Conservation (phyloP, 2,888 invertebrate genomes). For the Nomada fabriciana region DNA sequence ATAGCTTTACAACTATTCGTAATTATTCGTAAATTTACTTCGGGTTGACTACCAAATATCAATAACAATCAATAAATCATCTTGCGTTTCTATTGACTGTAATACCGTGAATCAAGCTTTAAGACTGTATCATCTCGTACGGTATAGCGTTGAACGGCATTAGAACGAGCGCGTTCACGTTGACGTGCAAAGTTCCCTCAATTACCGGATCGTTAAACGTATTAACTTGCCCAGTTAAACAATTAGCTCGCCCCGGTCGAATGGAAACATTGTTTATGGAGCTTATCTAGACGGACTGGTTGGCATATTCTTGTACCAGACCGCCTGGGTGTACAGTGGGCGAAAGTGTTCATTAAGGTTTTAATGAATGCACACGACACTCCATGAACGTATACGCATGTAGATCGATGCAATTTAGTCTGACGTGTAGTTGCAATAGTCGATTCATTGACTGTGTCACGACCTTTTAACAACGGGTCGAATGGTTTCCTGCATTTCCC, state of each 20-base stretch:
- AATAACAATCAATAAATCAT: neutral
- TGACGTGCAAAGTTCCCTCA: conserved; percentile 73
- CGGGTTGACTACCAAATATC: neutral
- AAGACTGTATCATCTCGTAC: neutral
- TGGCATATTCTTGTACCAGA: conserved; percentile 6
- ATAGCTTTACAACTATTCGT: neutral
- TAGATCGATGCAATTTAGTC: conserved; percentile 44
- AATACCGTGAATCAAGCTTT: conserved; percentile 2
- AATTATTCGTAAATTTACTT: neutral
- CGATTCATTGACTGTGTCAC: conserved; percentile 5
- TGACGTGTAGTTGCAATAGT: conserved; percentile 12
- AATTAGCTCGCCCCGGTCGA: conserved; percentile 71
- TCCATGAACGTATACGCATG: conserved; percentile 19
- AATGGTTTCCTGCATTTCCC: conserved; percentile 10
- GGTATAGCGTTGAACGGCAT: conserved; percentile 10
- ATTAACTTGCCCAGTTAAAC: conserved; percentile 73
- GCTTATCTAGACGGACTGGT: conserved; percentile 17
- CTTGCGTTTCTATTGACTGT: conserved; percentile 2
- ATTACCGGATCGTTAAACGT: conserved; percentile 76
- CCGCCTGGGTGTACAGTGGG: conserved; percentile 60
- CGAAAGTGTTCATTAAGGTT: conserved; percentile 50
- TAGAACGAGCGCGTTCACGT: conserved; percentile 54
- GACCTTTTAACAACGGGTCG: conserved; percentile 18
- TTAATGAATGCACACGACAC: conserved; percentile 41
- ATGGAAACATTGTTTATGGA: conserved; percentile 43